Conservation (phyloP, 1,140 invertebrate species). For the Dufourea novaeangliae region DNA sequence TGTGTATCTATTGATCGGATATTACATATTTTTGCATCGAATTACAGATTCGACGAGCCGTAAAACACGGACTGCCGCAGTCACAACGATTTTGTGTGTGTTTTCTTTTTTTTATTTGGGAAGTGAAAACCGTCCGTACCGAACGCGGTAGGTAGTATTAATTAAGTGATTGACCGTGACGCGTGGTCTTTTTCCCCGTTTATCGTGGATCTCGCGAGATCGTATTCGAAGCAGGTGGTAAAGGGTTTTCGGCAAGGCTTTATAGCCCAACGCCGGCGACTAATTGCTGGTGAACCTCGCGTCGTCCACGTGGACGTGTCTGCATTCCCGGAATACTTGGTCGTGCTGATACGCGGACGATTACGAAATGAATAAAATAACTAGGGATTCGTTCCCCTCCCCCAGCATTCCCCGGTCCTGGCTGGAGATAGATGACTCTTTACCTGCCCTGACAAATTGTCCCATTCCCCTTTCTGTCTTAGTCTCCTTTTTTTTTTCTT, state of each 20-base stretch:
- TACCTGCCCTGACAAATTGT: slow-evolving; percentile 58
- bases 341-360: slow-evolving; percentile 59
- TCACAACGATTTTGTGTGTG: too few relatives aligned
- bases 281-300: slow-evolving; percentile 59
- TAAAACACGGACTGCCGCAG: not conserved
- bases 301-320: slow-evolving; percentile 46
- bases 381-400: slow-evolving; percentile 44
- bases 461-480: not conserved
- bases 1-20: too few relatives aligned
- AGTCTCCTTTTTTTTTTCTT: not conserved
- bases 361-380: slow-evolving; percentile 65
- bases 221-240: slow-evolving; percentile 24
- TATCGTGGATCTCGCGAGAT: slow-evolving; percentile 6
- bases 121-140: not conserved
- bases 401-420: slow-evolving; percentile 53
- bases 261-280: slow-evolving; percentile 43
- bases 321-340: slow-evolving; percentile 61
- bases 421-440: slow-evolving; percentile 45
- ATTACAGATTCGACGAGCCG: not conserved
- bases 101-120: too few relatives aligned
- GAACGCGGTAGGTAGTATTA: not conserved
- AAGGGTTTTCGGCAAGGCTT: slow-evolving; percentile 21
- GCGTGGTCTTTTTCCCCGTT: not conserved
- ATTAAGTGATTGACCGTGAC: not conserved
- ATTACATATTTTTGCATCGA: not conserved